These are phyloP conservation scores for Scomber colias DNA, from an alignment of 2,113 vertebrate genomes.

Conservation along the genomic window DNA sequence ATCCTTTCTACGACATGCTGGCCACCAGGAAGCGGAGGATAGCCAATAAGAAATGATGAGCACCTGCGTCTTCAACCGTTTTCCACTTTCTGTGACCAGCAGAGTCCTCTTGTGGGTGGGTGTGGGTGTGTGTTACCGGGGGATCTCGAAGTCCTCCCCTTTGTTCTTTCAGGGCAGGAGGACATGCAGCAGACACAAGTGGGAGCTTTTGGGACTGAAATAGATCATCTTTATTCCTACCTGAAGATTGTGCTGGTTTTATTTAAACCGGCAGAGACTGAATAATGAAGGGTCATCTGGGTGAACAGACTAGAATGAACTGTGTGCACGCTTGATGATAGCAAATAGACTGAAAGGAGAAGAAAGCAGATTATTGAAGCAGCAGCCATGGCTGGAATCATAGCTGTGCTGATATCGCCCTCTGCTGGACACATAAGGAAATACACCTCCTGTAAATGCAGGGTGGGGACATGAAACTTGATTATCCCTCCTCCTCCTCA, in stretches of 20 bases:
- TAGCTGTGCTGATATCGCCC: conserved; percentile 40
- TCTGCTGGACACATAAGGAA: conserved; percentile 66
- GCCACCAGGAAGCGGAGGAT: conserved; percentile 97
- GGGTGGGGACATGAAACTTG: background rate
- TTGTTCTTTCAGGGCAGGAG: conserved; percentile 31
- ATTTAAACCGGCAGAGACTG: background rate
- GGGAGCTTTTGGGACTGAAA: background rate
- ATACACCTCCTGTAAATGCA: background rate
- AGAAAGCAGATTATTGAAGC: background rate
- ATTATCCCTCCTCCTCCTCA: background rate
- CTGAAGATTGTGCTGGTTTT: conserved; percentile 16
- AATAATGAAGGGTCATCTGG: background rate
- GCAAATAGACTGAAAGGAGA: background rate
- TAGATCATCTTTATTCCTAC: background rate
- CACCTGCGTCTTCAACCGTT: background rate
- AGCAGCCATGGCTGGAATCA: conserved; percentile 8
- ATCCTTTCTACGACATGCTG: conserved; percentile 99
- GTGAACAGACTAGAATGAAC: background rate
- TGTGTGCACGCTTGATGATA: background rate
- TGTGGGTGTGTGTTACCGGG: background rate
- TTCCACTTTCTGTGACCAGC: conserved; percentile 47
- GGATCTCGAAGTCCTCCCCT: background rate
- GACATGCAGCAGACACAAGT: conserved; percentile 2
- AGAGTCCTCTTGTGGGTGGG: conserved; percentile 10
- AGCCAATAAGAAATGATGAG: conserved; percentile 94